A percentile compares a stretch with the other conserved stretches of the same genome.
Evolutionary conservation across 2,113 vertebrate species (phyloP).

Genomic region (Scartelaos histophorus): DNA sequence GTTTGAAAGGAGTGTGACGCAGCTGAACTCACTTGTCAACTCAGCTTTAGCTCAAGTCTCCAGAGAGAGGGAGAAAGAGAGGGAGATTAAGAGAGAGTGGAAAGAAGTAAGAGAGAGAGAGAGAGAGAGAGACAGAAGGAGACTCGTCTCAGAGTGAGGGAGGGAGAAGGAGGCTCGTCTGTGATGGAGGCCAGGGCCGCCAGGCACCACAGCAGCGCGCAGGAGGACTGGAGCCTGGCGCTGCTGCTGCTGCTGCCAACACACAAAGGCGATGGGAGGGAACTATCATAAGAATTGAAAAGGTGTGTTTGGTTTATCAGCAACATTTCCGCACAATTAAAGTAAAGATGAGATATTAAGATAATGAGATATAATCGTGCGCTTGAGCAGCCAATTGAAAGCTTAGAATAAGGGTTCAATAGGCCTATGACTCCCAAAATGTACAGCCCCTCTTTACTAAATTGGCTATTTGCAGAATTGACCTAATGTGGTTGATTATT

Average conservation of each 20-base stretch:
- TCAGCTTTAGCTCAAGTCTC: conserved; percentile 59
- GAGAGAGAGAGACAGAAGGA: conserved; percentile 25
- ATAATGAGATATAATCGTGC: no score
- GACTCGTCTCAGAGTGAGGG: conserved; percentile 26
- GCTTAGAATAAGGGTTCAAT: no score
- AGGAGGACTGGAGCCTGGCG: not conserved
- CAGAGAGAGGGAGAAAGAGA: conserved; percentile 23
- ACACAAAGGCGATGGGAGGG: not conserved
- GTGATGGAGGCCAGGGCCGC: conserved; percentile 41
- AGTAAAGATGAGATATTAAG: not conserved
- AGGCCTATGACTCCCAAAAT: no score
- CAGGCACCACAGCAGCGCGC: conserved; percentile 30
- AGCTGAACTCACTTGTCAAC: conserved; percentile 67
- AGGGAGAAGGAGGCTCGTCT: conserved; percentile 35
- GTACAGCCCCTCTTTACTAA: no score
- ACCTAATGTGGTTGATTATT: no score
- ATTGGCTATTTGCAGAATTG: no score
- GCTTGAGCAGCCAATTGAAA: no score
- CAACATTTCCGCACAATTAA: not conserved
- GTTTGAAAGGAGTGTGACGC: conserved; percentile 56
- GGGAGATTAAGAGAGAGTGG: not conserved
- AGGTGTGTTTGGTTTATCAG: not conserved
- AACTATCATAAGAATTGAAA: no score
- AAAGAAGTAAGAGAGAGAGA: conserved; percentile 15
- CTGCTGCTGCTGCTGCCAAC: not conserved